Evolutionary conservation across 2,113 vertebrate species (phyloP), one percentile per base, ranked within the genome.

Genomic region (Tauraco erythrolophus): DNA sequence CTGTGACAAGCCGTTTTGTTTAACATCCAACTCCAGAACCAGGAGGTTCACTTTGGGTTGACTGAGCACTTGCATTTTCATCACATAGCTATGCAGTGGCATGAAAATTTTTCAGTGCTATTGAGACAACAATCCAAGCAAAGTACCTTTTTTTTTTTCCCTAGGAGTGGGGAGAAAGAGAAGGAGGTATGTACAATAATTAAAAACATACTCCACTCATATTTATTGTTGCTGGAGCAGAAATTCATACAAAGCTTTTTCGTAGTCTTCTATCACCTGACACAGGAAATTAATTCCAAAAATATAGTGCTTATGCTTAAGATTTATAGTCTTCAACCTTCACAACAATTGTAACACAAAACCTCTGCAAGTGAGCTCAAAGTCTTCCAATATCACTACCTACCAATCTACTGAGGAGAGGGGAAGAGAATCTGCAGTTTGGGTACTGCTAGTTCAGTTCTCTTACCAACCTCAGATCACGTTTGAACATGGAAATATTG

Each of bases 41-140:
- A 64, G 1, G 5, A 46, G 18, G 9, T 54, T 58, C 39, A 46
- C 1, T 2, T 24, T 0, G 4, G 17, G 6, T 39, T 78, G 58
- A 61, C 37, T 0, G 2, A 57, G 17, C 19, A 30, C 12, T 81
- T 64, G 21, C 31, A 41, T 57, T 56, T 69, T 80, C 21, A 17
- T 78, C 76, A 64, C 28, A 45, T 14, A 70, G 25, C 7, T 25
- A 24, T 13, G 6, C 19, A 51, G n/a, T 39, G 39, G 22, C n/a
- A n/a, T 57, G 46, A 60, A 22, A 22, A 30, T 31, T 74, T 79
- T 57, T 35, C 33, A 11, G 11, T 30, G 27, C 25, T 61, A 11
- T 43, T 33, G 53, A 88, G 31, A 46, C 19, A 71, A 53, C 3
- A 8, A 65, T 58, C 35, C 24, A 51, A 88, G 45, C 33, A 50